phyloP scores from a whole-genome alignment of 2,113 vertebrate genomes.

The Rhodinocichla rosea region DNA sequence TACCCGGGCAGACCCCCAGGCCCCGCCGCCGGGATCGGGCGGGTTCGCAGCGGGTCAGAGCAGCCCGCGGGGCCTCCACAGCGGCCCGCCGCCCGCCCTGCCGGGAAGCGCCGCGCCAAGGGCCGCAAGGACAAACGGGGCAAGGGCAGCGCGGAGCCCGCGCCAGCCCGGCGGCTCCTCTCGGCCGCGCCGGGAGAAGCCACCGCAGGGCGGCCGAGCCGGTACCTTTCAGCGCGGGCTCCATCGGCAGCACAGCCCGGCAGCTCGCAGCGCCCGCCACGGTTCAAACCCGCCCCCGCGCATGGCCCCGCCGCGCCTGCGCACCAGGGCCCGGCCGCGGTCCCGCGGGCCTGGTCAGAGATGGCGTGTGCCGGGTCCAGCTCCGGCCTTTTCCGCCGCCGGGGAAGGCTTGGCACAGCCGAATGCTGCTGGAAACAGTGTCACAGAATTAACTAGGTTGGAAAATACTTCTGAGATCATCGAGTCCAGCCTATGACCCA shows the following conservation, averaged over 20 bases:
- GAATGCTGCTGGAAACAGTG: neutral
- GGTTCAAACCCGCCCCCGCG: neutral
- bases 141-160: too few species aligned
- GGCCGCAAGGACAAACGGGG: too few species aligned
- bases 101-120: neutral
- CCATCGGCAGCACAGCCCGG: neutral
- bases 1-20: fast-evolving
- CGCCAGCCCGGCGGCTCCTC: neutral
- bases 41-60: neutral
- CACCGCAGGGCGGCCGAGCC: neutral
- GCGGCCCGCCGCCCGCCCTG: neutral
- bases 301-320: neutral
- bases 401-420: too few species aligned
- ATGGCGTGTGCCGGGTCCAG: fast-evolving
- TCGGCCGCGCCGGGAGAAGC: neutral
- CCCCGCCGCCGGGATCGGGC: too few species aligned
- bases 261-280: neutral
- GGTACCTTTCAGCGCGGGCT: conserved; percentile 22
- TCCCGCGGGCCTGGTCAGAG: fast-evolving
- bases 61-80: neutral
- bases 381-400: too few species aligned
- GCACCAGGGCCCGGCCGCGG: neutral
- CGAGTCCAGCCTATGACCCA: neutral
- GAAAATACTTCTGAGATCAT: neutral
- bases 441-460: neutral